A percentile compares a stretch with the other conserved stretches of the same genome.
Conservation (phyloP, 2,797 vertebrate species). For the Molossus alvarezi region DNA sequence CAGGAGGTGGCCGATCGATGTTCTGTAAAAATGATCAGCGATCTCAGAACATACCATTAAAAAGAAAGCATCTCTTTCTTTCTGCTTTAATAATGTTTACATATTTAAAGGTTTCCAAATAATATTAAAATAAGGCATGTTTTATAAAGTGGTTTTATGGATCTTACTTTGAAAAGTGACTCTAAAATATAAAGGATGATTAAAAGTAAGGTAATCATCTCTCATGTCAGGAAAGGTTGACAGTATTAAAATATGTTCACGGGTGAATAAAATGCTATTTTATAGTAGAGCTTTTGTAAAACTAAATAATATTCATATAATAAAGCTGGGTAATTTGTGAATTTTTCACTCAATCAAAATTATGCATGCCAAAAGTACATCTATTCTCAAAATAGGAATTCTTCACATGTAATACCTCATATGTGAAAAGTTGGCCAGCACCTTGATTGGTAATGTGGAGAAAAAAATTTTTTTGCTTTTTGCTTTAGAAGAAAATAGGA, state of each 20-base stretch:
- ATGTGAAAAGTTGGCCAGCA: slow-evolving; percentile 16
- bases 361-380: slow-evolving; percentile 16
- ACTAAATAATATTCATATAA: slow-evolving; percentile 22
- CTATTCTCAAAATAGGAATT: slow-evolving; percentile 66
- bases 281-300: slow-evolving; percentile 48
- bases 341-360: slow-evolving; percentile 57
- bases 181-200: background rate
- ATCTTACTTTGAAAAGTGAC: background rate
- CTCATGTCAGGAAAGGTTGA: background rate
- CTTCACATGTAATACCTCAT: background rate
- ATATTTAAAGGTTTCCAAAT: slow-evolving; percentile 4
- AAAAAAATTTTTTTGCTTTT: background rate
- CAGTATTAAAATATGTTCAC: background rate
- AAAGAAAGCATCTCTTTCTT: background rate
- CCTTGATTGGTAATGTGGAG: background rate
- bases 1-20: too few species aligned
- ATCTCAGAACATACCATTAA: background rate
- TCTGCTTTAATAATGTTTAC: background rate
- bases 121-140: background rate
- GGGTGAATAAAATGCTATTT: slow-evolving; percentile 19
- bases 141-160: background rate
- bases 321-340: slow-evolving; percentile 23
- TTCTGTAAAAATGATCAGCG: background rate
- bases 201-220: background rate
- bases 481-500: slow-evolving; percentile 44